phyloP scores from a whole-genome alignment of 1,140 invertebrate genomes.

The Drosophila albomicans region DNA sequence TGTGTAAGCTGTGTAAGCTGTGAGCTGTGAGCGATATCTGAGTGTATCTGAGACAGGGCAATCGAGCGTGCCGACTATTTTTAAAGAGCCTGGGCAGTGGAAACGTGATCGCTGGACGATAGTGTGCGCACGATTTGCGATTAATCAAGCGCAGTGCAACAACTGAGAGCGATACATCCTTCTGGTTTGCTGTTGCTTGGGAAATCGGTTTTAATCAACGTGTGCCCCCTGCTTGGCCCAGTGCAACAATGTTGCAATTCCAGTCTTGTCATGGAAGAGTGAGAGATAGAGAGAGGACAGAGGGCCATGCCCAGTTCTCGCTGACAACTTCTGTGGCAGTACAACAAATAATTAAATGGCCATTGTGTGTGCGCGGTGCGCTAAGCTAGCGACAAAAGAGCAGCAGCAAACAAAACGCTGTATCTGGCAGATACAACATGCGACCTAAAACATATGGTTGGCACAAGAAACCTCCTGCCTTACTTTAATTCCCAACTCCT shows the following conservation, averaged over 20 bases:
- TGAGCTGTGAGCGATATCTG: background rate
- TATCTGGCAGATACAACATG: slow-evolving; percentile 57
- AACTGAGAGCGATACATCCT: slow-evolving; percentile 55
- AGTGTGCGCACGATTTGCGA: slow-evolving; percentile 78
- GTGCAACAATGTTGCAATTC: slow-evolving; percentile 29
- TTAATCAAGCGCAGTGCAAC: slow-evolving; percentile 68
- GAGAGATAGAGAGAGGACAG: no score
- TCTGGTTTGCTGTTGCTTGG: slow-evolving; percentile 39
- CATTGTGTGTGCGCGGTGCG: slow-evolving; percentile 51
- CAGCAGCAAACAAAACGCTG: background rate
- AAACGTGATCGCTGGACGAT: slow-evolving; percentile 74
- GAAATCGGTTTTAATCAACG: slow-evolving; percentile 72
- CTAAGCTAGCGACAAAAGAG: slow-evolving; percentile 12
- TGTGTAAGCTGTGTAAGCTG: background rate
- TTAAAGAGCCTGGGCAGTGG: slow-evolving; percentile 53
- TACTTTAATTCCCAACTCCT: slow-evolving; percentile 82
- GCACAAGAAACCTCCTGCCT: slow-evolving; percentile 82
- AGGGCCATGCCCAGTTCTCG: slow-evolving; percentile 1
- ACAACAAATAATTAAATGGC: slow-evolving; percentile 75
- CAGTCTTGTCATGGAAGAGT: background rate
- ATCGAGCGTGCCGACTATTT: slow-evolving; percentile 57
- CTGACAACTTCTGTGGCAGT: slow-evolving; percentile 17
- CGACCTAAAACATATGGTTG: slow-evolving; percentile 61
- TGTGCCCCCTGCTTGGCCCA: slow-evolving; percentile 10
- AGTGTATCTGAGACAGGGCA: background rate